A percentile compares a stretch with the other conserved stretches of the same genome.
Evolutionary conservation across 2,113 vertebrate species (phyloP).

Genomic region (Hassar affinis): DNA sequence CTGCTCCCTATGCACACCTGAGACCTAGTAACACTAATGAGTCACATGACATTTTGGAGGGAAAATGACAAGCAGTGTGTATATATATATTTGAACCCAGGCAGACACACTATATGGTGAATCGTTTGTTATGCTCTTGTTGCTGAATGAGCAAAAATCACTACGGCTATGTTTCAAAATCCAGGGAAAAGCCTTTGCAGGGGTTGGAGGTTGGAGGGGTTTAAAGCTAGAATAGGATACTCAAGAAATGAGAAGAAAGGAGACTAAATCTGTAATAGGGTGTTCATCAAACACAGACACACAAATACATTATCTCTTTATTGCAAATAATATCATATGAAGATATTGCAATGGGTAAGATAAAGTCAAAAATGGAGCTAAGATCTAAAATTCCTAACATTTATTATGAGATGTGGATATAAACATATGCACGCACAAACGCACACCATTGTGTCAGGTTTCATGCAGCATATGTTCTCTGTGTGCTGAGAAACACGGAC

Average conservation of each 20-base stretch:
- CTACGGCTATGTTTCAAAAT: not conserved
- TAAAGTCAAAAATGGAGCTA: not conserved
- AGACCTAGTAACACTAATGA: too few species aligned
- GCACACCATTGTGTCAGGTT: slow-evolving; percentile 17
- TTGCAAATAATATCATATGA: not conserved
- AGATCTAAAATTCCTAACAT: slow-evolving; percentile 5
- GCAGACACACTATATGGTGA: not conserved
- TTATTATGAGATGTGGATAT: not conserved
- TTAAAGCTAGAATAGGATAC: not conserved
- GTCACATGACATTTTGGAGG: too few species aligned
- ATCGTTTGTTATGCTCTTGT: not conserved
- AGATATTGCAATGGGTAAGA: not conserved
- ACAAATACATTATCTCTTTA: not conserved
- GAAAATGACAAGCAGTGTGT: too few species aligned
- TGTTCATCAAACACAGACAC: not conserved
- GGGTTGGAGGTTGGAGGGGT: not conserved
- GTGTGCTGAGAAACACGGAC: slow-evolving; percentile 43
- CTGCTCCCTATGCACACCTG: too few species aligned
- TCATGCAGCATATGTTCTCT: slow-evolving; percentile 47
- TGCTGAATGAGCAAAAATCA: not conserved
- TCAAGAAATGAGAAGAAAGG: not conserved
- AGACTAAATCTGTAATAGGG: not conserved
- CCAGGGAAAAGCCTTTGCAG: not conserved
- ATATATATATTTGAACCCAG: too few species aligned
- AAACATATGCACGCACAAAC: slow-evolving; percentile 18